A percentile compares a stretch with the other conserved stretches of the same genome.
These are phyloP conservation scores for Sicus ferrugineus DNA, from an alignment of 2,888 invertebrate species.

Conservation along the genomic window DNA sequence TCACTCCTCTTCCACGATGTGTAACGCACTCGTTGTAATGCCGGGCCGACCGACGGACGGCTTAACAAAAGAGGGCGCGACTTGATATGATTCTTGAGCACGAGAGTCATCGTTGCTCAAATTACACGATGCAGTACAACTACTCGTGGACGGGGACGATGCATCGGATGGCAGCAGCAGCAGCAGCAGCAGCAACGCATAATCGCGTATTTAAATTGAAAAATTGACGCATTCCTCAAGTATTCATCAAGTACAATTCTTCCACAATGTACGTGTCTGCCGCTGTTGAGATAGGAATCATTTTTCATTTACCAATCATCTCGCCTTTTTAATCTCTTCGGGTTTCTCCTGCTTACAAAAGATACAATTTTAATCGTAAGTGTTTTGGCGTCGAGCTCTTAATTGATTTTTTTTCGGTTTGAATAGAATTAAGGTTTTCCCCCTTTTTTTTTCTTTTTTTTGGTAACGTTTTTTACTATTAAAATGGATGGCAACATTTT, in stretches of 20 bases:
- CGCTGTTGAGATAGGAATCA: no score
- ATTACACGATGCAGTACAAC: constrained; percentile 12
- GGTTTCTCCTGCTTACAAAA: no score
- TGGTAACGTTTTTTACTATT: no score
- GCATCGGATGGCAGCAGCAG: neutral
- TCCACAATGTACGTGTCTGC: no score
- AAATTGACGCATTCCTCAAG: constrained; percentile 4
- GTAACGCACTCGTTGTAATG: neutral
- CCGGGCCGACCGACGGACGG: neutral
- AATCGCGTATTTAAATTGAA: constrained; percentile 15
- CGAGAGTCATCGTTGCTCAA: constrained; percentile 4
- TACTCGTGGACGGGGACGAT: neutral
- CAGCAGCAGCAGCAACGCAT: neutral
- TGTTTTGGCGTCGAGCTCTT: constrained; percentile 1
- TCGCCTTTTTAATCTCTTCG: no score
- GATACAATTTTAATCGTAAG: constrained; percentile 9
- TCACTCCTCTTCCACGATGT: neutral
- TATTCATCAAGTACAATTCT: no score
- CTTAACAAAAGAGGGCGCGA: constrained; percentile 32
- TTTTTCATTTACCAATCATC: no score
- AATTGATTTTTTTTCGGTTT: neutral
- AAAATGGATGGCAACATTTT: no score
- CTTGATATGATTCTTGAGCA: constrained; percentile 46
- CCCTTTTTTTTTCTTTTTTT: neutral
- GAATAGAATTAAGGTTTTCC: neutral